Evolutionary conservation across 2,888 invertebrate genomes (phyloP), one percentile per base, ranked within the genome.

Genomic region (Aphidius colemani): DNA sequence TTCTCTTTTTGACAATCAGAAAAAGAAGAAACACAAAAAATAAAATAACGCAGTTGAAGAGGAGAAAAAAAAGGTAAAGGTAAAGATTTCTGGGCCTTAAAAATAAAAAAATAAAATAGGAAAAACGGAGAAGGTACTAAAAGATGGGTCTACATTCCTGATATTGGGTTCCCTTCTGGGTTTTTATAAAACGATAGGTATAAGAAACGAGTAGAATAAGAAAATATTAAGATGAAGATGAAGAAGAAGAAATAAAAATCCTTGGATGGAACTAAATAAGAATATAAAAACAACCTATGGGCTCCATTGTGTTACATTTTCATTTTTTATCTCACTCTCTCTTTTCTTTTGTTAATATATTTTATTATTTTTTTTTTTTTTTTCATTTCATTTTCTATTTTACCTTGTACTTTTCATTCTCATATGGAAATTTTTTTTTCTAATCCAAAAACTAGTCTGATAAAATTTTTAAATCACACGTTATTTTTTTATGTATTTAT

Each of bases 61-160:
- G 30, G 30, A 30, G 5, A 30, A 30, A 30, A 30, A 30, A 57
- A 40, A 58, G 53, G 51, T 59, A 56, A 58, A 11, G 41, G 41
- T 62, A 55, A 58, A 49, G 43, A 56, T 18, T 2, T 18, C 13
- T 1, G 13, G n/a, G 48, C 41, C 13, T n/a, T 13, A 60, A 45
- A 30, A 30, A 60, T 50, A 51, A 61, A 39, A 55, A 41, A 59
- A 59, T 45, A 49, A 62, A 65, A 60, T 65, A 61, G 44, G 55
- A 46, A 61, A 51, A 66, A 30, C 30, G 59, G 55, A 60, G 61
- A 66, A 65, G 60, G 49, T 60, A 53, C 49, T 61, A 64, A 51
- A 70, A 58, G 65, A 67, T 65, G 68, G 70, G 69, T 67, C 73
- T 73, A 73, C 75, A 75, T 75, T 75, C 74, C 74, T 75, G 75